Percentiles rank a stretch among this genome's conserved stretches.
Conservation (phyloP, 2,113 vertebrate species). For the Collichthys lucidus region DNA sequence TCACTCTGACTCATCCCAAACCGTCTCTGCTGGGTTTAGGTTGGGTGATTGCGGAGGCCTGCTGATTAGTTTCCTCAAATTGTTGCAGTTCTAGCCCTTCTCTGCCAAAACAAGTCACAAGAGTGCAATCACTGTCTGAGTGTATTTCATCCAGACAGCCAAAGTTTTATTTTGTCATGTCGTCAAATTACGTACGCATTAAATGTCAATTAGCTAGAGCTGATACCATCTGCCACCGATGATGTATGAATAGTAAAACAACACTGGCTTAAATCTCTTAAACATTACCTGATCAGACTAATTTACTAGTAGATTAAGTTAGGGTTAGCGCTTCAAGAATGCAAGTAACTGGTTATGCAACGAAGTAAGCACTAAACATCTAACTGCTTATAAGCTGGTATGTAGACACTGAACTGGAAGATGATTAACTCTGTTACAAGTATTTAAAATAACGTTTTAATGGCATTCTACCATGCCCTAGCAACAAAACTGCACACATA, state of each 20-base stretch:
- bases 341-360: background rate
- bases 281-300: no score
- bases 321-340: background rate
- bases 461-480: background rate
- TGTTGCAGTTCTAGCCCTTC: background rate
- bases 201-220: background rate
- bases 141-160: no score
- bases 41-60: no score
- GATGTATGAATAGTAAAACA: background rate
- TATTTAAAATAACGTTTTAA: background rate
- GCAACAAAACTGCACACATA: background rate
- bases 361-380: background rate
- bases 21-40: no score
- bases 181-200: background rate
- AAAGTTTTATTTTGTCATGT: background rate
- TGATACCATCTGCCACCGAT: background rate
- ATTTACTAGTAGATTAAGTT: no score
- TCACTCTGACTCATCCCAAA: no score
- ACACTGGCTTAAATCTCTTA: background rate
- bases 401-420: background rate
- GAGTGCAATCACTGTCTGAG: background rate
- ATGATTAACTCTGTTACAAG: background rate
- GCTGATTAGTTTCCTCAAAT: no score
- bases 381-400: background rate
- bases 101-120: background rate